phyloP scores from a whole-genome alignment of 2,888 invertebrate genomes.

The Odontocolon sp. region DNA sequence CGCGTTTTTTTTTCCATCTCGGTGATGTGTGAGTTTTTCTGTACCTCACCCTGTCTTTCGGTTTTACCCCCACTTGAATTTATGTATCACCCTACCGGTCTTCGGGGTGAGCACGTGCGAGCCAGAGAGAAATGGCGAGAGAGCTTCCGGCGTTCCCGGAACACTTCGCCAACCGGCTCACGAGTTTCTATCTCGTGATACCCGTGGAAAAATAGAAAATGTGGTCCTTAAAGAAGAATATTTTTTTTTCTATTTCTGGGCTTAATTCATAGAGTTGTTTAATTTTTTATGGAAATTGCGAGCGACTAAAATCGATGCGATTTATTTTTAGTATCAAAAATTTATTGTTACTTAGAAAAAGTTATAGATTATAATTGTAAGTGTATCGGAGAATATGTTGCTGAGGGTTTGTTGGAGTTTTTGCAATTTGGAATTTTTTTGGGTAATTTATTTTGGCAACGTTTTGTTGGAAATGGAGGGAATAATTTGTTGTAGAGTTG shows the following conservation, averaged over 20 bases:
- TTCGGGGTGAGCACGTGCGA: conserved; percentile 57
- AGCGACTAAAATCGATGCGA: no score
- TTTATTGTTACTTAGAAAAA: no score
- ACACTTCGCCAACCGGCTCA: conserved; percentile 21
- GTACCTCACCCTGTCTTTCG: background rate
- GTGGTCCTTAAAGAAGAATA: no score
- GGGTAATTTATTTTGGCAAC: no score
- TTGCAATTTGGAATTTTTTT: no score
- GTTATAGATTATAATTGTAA: no score
- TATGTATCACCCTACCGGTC: conserved; percentile 50
- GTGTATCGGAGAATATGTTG: no score
- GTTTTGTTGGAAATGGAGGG: no score
- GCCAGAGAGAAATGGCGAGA: conserved; percentile 55
- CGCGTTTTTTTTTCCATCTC: conserved; percentile 21
- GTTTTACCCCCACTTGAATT: conserved; percentile 16
- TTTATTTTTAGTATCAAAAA: no score
- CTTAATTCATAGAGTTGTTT: background rate
- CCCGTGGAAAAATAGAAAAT: conserved; percentile 4
- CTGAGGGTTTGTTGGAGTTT: no score
- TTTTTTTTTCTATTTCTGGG: background rate
- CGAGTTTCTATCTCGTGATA: conserved; percentile 30
- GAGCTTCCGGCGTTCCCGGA: conserved; percentile 43
- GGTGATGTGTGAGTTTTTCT: conserved; percentile 8
- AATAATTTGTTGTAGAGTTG: background rate
- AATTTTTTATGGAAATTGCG: no score